Conservation (phyloP, 2,888 invertebrate genomes). For the Conus canariensis region DNA sequence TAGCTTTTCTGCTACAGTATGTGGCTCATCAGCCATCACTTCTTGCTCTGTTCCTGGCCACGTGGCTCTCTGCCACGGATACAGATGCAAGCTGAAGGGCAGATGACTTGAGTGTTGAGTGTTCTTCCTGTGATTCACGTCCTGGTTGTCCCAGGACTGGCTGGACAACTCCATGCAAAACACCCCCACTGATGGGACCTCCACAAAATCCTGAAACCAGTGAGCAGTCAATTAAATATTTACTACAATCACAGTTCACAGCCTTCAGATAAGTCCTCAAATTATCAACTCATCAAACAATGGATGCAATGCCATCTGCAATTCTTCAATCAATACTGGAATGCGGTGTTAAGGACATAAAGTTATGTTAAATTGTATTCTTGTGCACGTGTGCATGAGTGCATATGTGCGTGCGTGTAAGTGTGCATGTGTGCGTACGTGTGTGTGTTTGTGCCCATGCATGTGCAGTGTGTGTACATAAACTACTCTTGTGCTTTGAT, state of each 20-base stretch:
- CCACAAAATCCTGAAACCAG: conserved; percentile 59
- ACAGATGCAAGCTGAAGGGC: conserved; percentile 57
- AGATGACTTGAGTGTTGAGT: neutral
- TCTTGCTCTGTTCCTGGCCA: conserved; percentile 63
- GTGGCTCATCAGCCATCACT: conserved; percentile 40
- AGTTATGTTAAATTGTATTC: too few relatives aligned
- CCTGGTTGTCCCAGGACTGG: neutral
- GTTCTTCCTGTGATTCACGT: neutral
- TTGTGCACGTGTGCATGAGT: too few relatives aligned
- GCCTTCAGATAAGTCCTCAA: too few relatives aligned
- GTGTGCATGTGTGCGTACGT: too few relatives aligned
- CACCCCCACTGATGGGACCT: conserved; percentile 78
- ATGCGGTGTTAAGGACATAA: too few relatives aligned
- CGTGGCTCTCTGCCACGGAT: conserved; percentile 69
- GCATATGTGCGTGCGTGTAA: too few relatives aligned
- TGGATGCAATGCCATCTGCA: too few relatives aligned
- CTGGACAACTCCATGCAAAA: conserved; percentile 71
- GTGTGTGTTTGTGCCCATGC: too few relatives aligned
- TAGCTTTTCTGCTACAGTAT: neutral
- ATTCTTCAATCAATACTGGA: too few relatives aligned
- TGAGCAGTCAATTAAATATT: neutral
- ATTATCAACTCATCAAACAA: too few relatives aligned
- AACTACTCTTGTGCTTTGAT: too few relatives aligned
- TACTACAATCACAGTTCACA: neutral
- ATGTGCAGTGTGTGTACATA: too few relatives aligned